Percentiles rank a stretch among this genome's conserved stretches.
Conservation (phyloP, 2,113 vertebrate species). For the Myrmecophaga tridactyla region DNA sequence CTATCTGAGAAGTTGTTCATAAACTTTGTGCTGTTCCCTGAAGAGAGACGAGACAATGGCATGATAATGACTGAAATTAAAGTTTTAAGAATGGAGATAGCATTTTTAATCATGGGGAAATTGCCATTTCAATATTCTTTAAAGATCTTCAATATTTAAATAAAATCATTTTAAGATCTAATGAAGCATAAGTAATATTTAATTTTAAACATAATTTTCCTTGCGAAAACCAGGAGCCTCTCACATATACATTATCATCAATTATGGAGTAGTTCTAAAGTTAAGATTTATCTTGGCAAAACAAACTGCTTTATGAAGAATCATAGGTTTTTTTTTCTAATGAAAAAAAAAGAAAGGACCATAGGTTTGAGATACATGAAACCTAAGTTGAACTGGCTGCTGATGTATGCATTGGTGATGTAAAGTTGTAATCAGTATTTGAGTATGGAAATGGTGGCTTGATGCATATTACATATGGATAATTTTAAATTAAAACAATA, state of each 20-base stretch:
- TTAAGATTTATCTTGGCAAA: constrained; percentile 54
- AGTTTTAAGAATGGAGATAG: constrained; percentile 57
- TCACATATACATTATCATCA: constrained; percentile 52
- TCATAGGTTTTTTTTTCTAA: neutral
- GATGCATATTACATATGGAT: neutral
- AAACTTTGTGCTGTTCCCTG: neutral
- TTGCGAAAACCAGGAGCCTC: constrained; percentile 50
- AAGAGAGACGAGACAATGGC: constrained; percentile 20
- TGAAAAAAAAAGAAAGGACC: no score
- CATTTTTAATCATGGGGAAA: constrained; percentile 62
- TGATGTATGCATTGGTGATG: neutral
- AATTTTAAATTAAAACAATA: neutral
- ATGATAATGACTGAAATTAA: constrained; percentile 23
- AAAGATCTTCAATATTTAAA: constrained; percentile 69
- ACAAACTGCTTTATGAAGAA: constrained; percentile 48
- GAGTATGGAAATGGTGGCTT: neutral
- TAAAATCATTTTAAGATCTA: constrained; percentile 53
- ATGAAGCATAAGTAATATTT: constrained; percentile 67
- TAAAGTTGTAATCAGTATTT: neutral
- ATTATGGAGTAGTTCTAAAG: constrained; percentile 34
- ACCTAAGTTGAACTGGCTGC: neutral
- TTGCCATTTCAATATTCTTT: constrained; percentile 63
- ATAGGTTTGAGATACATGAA: neutral
- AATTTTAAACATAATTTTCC: constrained; percentile 73
- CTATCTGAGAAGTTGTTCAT: constrained; percentile 26